A percentile compares a stretch with the other conserved stretches of the same genome.
Evolutionary conservation across 2,888 invertebrate genomes (phyloP).

Genomic region (Sesamia inferens): DNA sequence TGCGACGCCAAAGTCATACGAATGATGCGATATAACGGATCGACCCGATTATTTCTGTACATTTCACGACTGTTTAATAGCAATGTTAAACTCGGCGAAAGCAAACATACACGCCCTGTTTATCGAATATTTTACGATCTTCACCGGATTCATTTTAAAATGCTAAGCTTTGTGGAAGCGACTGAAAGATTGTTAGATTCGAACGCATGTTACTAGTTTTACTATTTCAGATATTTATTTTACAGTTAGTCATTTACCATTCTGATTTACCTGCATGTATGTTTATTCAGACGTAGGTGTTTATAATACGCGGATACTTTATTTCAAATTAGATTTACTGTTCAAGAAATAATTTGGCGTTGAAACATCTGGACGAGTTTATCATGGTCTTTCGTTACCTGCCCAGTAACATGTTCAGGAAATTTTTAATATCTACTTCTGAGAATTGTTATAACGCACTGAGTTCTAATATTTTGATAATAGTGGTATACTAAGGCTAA

Average conservation of each 20-base stretch:
- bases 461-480: conserved; percentile 30
- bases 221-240: conserved; percentile 88
- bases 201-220: conserved; percentile 80
- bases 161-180: conserved; percentile 85
- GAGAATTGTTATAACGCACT: conserved; percentile 53
- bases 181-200: conserved; percentile 87
- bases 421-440: conserved; percentile 67
- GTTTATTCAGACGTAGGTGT: conserved; percentile 86
- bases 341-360: conserved; percentile 82
- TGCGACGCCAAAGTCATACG: conserved; percentile 86
- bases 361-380: conserved; percentile 81
- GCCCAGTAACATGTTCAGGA: conserved; percentile 65
- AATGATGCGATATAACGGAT: conserved; percentile 89
- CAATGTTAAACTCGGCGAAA: conserved; percentile 89
- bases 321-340: conserved; percentile 87
- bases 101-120: conserved; percentile 89
- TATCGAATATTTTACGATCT: conserved; percentile 90
- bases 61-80: conserved; percentile 90
- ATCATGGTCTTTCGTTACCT: conserved; percentile 72
- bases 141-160: conserved; percentile 88
- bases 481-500: too few species aligned
- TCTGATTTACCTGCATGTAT: conserved; percentile 88
- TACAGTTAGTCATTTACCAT: conserved; percentile 89
- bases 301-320: conserved; percentile 87
- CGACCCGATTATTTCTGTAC: conserved; percentile 90